Evolutionary conservation across 2,113 vertebrate species (phyloP), one percentile per base, ranked within the genome.

Genomic region (Bettongia penicillata): DNA sequence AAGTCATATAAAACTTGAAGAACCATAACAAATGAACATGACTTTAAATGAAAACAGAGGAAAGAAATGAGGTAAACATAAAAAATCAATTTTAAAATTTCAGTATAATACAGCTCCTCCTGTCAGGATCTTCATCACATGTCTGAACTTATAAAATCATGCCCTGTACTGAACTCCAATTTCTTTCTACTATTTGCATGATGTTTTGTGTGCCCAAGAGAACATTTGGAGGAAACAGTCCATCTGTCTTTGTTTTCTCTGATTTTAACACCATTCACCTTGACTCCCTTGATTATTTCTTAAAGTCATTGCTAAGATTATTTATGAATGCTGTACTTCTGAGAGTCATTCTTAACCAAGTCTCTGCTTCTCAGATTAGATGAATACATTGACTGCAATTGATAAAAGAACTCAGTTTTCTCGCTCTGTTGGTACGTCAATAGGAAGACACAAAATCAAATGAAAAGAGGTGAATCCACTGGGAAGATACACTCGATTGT

Each of bases 181-280:
- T 94, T 95, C n/a, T 77, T 61, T 94, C 12, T 51, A 91, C 19
- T 92, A 89, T 94, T 92, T 90, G 2, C 95, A 90, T 90, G 68
- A 93, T 57, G 95, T 93, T 51, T 48, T 95, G 92, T 91, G 16
- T 96, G 77, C 95, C 92, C 93, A 94, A 90, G 93, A 96, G 93
- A 96, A 55, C 93, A 95, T 95, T 97, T 96, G 96, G 93, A 95
- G 49, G 43, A 97, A 97, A 97, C 55, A 95, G 77, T 95, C 96
- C 97, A 97, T 96, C 96, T 97, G 97, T 95, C 91, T 91, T 52
- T 97, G 94, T 98, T 97, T 98, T 97, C 53, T 51, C 77, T 92
- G 77, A 95, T 93, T 95, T 98, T 95, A 97, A 89, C 91, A 96
- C 37, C 53, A 84, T 95, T 96, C 92, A 97, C 96, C 94, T 97